phyloP scores from a whole-genome alignment of 1,140 invertebrate genomes.

The Penaeus japonicus region DNA sequence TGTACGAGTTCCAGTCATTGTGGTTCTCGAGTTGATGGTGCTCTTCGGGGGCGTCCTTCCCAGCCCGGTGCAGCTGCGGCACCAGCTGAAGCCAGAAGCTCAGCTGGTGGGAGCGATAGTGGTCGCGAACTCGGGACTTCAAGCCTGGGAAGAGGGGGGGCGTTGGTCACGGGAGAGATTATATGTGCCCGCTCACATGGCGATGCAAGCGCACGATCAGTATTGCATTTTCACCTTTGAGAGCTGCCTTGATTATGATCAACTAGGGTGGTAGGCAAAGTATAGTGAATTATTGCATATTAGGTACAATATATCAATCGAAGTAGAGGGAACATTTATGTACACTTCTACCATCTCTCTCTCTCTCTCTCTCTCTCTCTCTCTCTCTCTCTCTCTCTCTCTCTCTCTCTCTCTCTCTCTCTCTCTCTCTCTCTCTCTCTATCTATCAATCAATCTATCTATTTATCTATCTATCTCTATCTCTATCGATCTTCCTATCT shows the following conservation, averaged over 20 bases:
- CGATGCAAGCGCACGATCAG: too few relatives aligned
- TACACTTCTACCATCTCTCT: neutral
- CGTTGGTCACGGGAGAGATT: neutral
- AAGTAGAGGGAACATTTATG: too few relatives aligned
- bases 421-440: neutral
- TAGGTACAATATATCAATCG: too few relatives aligned
- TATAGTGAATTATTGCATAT: too few relatives aligned
- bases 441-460: neutral
- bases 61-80: conserved; percentile 81
- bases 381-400: neutral
- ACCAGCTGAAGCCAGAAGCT: conserved; percentile 92
- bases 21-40: conserved; percentile 84
- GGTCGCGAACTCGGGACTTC: conserved; percentile 77
- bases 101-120: conserved; percentile 89
- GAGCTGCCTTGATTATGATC: too few relatives aligned
- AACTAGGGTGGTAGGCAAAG: too few relatives aligned
- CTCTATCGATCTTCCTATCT: neutral
- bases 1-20: conserved; percentile 63
- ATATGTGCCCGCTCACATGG: neutral
- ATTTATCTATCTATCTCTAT: neutral
- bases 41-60: conserved; percentile 78
- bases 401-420: neutral
- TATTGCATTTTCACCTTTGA: too few relatives aligned
- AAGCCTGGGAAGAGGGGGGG: conserved; percentile 64
- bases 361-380: neutral